Evolutionary conservation across 2,888 invertebrate genomes (phyloP).

Genomic region (Acanthosepion lycidas): DNA sequence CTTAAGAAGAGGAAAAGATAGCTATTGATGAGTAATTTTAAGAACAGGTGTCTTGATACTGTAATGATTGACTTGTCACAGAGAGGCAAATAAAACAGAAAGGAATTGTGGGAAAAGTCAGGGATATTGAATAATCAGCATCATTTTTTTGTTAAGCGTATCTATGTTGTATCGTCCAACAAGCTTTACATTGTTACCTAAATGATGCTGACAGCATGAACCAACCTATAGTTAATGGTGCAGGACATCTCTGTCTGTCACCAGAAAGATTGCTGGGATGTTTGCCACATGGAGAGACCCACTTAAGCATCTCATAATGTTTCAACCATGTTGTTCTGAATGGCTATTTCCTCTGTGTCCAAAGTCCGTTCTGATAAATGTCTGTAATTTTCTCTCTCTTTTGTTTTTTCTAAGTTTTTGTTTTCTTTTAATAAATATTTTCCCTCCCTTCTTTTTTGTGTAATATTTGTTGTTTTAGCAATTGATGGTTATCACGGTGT

Average conservation of each 20-base stretch:
- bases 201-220: background rate
- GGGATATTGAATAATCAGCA: background rate
- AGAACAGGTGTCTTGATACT: background rate
- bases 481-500: background rate
- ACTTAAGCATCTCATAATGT: background rate
- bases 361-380: background rate
- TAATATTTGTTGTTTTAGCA: background rate
- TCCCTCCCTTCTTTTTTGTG: background rate
- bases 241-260: background rate
- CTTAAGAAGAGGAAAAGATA: background rate
- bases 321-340: background rate
- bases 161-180: background rate
- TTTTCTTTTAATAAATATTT: background rate
- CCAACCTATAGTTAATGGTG: background rate
- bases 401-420: background rate
- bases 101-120: background rate
- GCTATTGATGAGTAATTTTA: background rate
- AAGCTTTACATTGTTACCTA: background rate
- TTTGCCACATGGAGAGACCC: background rate
- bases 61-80: background rate
- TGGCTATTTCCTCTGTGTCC: background rate
- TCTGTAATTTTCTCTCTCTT: background rate
- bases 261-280: background rate
- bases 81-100: background rate
- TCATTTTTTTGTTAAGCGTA: background rate